phyloP scores from a whole-genome alignment of 1,140 invertebrate genomes.

The Drosophila varians region DNA sequence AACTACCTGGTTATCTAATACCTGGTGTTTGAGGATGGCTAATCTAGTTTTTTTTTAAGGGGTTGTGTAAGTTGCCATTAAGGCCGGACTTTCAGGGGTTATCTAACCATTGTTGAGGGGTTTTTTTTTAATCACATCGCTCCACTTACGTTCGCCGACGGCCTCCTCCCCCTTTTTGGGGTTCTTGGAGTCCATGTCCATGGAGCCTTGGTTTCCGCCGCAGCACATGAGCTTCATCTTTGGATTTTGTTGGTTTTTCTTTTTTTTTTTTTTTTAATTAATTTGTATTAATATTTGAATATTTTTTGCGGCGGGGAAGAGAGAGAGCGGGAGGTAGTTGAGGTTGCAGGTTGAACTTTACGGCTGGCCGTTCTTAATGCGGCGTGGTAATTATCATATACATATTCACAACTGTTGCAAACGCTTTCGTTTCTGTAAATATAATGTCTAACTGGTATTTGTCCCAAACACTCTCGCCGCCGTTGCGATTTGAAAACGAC shows the following conservation, averaged over 20 bases:
- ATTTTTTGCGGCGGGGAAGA: neutral
- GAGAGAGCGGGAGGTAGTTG: too few relatives aligned
- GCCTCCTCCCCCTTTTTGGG: slow-evolving; percentile 40
- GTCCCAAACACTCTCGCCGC: slow-evolving; percentile 35
- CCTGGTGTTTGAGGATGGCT: neutral
- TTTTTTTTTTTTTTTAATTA: neutral
- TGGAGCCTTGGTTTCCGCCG: slow-evolving; percentile 28
- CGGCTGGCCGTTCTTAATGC: slow-evolving; percentile 46
- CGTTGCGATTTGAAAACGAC: slow-evolving; percentile 60
- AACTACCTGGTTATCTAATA: too few relatives aligned
- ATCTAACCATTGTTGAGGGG: slow-evolving; percentile 13
- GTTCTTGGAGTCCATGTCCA: slow-evolving; percentile 31
- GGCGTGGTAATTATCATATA: slow-evolving; percentile 39
- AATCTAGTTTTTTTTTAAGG: neutral
- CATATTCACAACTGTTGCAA: slow-evolving; percentile 56
- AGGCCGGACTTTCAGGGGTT: slow-evolving; percentile 14
- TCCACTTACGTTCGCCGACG: slow-evolving; percentile 42
- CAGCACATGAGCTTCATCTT: slow-evolving; percentile 40
- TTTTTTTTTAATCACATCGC: slow-evolving; percentile 1
- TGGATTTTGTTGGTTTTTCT: neutral
- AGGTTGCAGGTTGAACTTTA: slow-evolving; percentile 1
- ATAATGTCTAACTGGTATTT: neutral
- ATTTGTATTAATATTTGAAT: neutral
- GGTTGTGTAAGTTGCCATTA: neutral
- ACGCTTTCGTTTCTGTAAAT: slow-evolving; percentile 18